A percentile compares a stretch with the other conserved stretches of the same genome.
phyloP scores from a whole-genome alignment of 2,113 vertebrate species.

The Oncorhynchus gorbuscha region DNA sequence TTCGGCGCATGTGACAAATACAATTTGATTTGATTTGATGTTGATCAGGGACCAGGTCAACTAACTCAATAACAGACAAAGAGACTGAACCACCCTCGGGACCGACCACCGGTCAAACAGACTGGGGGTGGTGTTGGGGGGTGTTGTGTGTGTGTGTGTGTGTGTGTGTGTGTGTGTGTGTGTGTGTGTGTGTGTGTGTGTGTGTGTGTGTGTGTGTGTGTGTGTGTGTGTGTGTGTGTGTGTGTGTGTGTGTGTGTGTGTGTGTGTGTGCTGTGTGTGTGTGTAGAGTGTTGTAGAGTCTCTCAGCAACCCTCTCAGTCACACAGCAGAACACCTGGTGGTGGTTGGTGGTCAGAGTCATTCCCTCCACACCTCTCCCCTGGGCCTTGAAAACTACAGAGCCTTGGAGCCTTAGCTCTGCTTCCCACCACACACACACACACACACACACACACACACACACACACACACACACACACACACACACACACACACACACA shows the following conservation, averaged over 20 bases:
- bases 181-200: conserved; percentile 27
- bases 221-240: conserved; percentile 19
- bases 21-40: too few relatives aligned
- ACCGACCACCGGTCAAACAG: conserved; percentile 59
- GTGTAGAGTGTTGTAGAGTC: conserved; percentile 14
- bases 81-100: conserved; percentile 67
- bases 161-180: conserved; percentile 23
- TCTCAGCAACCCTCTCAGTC: too few relatives aligned
- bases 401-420: not conserved
- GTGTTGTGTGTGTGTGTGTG: conserved; percentile 26
- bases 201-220: too few relatives aligned
- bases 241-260: too few relatives aligned
- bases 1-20: too few relatives aligned
- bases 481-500: too few relatives aligned
- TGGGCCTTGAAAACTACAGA: conserved; percentile 65
- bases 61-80: conserved; percentile 78
- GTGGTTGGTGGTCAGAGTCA: conserved; percentile 58
- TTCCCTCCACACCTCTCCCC: conserved; percentile 37
- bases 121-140: conserved; percentile 19
- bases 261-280: not conserved
- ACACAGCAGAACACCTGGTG: conserved; percentile 63
- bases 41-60: conserved; percentile 70
- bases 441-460: too few relatives aligned
- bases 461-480: too few relatives aligned
- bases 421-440: not conserved